Percentiles rank a stretch among this genome's conserved stretches.
phyloP scores from a whole-genome alignment of 2,888 invertebrate genomes.

The Eucera pruinosa region DNA sequence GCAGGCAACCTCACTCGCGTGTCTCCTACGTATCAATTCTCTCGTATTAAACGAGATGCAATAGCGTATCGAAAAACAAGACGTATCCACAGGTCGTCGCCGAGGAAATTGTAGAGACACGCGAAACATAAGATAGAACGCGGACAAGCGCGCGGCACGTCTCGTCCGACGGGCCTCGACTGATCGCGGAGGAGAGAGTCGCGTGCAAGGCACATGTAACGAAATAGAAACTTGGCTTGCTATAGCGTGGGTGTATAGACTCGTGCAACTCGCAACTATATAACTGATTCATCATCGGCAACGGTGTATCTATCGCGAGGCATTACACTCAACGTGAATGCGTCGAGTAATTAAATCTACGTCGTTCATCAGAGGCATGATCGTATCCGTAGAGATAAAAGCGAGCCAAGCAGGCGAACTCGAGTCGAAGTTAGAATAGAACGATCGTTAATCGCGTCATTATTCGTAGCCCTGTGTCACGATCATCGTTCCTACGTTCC shows the following conservation, averaged over 20 bases:
- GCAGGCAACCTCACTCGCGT: slow-evolving; percentile 45
- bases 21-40: slow-evolving; percentile 51
- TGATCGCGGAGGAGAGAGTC: slow-evolving; percentile 35
- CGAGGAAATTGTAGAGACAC: slow-evolving; percentile 49
- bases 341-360: slow-evolving; percentile 50
- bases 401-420: not conserved
- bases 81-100: slow-evolving; percentile 43
- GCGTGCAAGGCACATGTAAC: slow-evolving; percentile 61
- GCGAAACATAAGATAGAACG: slow-evolving; percentile 49
- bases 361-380: slow-evolving; percentile 2
- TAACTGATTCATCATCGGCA: slow-evolving; percentile 62
- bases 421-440: slow-evolving; percentile 10
- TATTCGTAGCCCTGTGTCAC: slow-evolving; percentile 26
- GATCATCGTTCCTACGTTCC: slow-evolving; percentile 22
- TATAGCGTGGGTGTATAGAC: slow-evolving; percentile 41
- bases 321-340: slow-evolving; percentile 41
- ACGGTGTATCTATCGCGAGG: slow-evolving; percentile 49
- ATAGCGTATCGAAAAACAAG: slow-evolving; percentile 50
- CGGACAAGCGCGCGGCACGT: slow-evolving; percentile 26
- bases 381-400: not conserved
- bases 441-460: slow-evolving; percentile 47
- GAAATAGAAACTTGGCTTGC: slow-evolving; percentile 66
- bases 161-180: not conserved
- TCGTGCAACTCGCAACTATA: slow-evolving; percentile 21
- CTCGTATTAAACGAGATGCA: slow-evolving; percentile 54